A percentile compares a stretch with the other conserved stretches of the same genome.
Evolutionary conservation across 2,113 vertebrate genomes (phyloP).

Genomic region (Poeciliopsis occidentalis): DNA sequence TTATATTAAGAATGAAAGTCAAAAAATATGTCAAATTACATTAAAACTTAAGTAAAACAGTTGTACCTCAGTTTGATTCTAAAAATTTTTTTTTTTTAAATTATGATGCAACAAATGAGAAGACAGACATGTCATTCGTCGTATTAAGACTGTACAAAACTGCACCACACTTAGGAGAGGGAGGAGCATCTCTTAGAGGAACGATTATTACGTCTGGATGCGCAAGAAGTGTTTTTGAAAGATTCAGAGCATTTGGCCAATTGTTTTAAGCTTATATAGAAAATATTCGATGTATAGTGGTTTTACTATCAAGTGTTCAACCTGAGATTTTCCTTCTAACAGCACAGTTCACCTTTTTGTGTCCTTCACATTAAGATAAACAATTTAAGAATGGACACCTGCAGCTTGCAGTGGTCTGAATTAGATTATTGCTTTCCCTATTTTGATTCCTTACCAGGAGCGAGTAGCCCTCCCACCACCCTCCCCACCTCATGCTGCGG

Average conservation of each 20-base stretch:
- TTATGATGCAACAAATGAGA: conserved; percentile 50
- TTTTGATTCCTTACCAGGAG: conserved; percentile 58
- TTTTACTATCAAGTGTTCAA: conserved; percentile 50
- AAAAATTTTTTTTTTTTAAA: neutral
- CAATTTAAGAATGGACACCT: conserved; percentile 52
- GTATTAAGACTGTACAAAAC: conserved; percentile 11
- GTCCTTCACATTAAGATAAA: conserved; percentile 52
- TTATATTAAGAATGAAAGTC: conserved; percentile 35
- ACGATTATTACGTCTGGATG: conserved; percentile 14
- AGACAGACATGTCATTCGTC: conserved; percentile 9
- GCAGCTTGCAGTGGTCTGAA: conserved; percentile 31
- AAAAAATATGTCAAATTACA: conserved; percentile 38
- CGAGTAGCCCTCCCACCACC: conserved; percentile 44
- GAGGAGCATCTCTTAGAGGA: neutral
- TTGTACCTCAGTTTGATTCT: conserved; percentile 62
- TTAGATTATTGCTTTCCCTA: conserved; percentile 75
- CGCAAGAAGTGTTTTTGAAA: conserved; percentile 19
- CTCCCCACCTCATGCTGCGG: neutral
- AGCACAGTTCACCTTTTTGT: conserved; percentile 39
- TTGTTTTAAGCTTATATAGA: conserved; percentile 38
- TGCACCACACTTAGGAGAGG: conserved; percentile 11
- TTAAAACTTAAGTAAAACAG: neutral
- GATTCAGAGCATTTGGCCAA: conserved; percentile 26
- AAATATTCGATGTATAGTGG: conserved; percentile 65
- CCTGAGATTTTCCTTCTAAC: conserved; percentile 65